Conservation (phyloP, 2,888 invertebrate species). For the Dasypogon diadema region DNA sequence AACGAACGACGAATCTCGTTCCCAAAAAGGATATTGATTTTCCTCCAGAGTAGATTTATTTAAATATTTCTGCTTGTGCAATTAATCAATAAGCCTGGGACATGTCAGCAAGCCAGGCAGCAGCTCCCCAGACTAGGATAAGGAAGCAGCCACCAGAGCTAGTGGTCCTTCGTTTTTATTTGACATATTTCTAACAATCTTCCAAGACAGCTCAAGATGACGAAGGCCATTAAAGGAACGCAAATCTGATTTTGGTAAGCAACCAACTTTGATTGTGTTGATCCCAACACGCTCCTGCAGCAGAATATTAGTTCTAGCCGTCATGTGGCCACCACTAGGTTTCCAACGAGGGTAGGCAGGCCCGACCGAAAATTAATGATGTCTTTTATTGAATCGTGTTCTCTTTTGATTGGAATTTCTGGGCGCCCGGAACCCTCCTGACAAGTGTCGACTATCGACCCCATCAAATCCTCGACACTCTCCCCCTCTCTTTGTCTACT, state of each 20-base stretch:
- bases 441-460: conserved; percentile 35
- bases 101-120: conserved; percentile 72
- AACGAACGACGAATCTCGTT: conserved; percentile 36
- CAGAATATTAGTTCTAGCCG: conserved; percentile 71
- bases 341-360: conserved; percentile 59
- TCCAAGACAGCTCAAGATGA: conserved; percentile 47
- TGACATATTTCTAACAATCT: conserved; percentile 46
- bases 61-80: conserved; percentile 54
- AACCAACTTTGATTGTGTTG: conserved; percentile 42
- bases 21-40: conserved; percentile 55
- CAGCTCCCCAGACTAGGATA: conserved; percentile 61
- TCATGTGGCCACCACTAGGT: conserved; percentile 66
- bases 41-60: conserved; percentile 52
- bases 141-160: not conserved
- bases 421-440: conserved; percentile 13
- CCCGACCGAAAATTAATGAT: conserved; percentile 57
- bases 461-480: not conserved
- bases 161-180: conserved; percentile 39
- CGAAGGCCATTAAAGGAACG: conserved; percentile 45
- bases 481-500: not conserved
- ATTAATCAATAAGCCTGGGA: conserved; percentile 55
- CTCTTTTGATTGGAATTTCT: conserved; percentile 56
- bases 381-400: conserved; percentile 57
- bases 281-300: conserved; percentile 8
- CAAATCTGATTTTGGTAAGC: conserved; percentile 71